Evolutionary conservation across 2,888 invertebrate genomes (phyloP).

Genomic region (Drosophila leonis): DNA sequence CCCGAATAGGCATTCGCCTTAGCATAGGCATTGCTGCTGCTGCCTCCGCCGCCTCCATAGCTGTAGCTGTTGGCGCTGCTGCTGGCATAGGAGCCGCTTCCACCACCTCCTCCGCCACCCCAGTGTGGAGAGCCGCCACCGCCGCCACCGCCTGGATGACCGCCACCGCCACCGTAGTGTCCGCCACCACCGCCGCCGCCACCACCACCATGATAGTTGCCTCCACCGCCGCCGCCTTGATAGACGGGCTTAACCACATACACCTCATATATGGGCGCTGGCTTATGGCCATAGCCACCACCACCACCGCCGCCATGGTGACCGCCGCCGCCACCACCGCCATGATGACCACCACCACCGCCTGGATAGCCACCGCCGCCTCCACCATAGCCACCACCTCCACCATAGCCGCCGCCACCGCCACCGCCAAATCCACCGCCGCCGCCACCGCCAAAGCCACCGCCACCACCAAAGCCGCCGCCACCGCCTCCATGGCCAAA

Average conservation of each 20-base stretch:
- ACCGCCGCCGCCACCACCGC: conserved; percentile 33
- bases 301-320: conserved; percentile 25
- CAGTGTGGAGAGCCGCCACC: conserved; percentile 20
- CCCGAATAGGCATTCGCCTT: conserved; percentile 65
- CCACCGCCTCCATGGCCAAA: conserved; percentile 49
- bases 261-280: conserved; percentile 30
- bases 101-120: conserved; percentile 33
- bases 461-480: conserved; percentile 37
- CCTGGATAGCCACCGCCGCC: conserved; percentile 32
- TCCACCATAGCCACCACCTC: not conserved
- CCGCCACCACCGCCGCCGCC: conserved; percentile 3
- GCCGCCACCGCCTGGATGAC: conserved; percentile 25
- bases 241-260: conserved; percentile 34
- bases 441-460: conserved; percentile 22
- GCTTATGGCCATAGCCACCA: conserved; percentile 38
- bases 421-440: conserved; percentile 12
- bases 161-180: conserved; percentile 30
- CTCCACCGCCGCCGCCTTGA: conserved; percentile 26
- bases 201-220: not conserved
- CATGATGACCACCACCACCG: conserved; percentile 23
- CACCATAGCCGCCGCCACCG: not conserved
- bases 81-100: conserved; percentile 57
- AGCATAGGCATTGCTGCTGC: conserved; percentile 55
- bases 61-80: conserved; percentile 66
- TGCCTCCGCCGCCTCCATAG: conserved; percentile 48